phyloP scores from a whole-genome alignment of 2,888 invertebrate genomes.

The Cerceris rybyensis region DNA sequence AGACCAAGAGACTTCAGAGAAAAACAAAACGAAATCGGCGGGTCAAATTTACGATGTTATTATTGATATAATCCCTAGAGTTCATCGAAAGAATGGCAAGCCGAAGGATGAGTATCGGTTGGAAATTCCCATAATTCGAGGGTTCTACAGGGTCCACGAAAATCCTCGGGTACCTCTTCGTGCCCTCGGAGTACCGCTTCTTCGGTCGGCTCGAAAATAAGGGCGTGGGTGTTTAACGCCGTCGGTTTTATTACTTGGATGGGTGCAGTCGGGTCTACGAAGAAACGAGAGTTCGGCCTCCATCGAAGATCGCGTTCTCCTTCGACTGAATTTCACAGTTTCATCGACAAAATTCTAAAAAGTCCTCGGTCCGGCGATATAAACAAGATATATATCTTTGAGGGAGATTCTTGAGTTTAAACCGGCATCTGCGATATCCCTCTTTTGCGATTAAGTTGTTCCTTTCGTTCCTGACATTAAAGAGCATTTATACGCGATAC shows the following conservation, averaged over 20 bases:
- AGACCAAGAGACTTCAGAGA: background rate
- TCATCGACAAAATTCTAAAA: conserved; percentile 58
- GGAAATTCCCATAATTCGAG: conserved; percentile 38
- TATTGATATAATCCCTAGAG: conserved; percentile 2
- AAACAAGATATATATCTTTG: conserved; percentile 35
- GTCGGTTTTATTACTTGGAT: conserved; percentile 66
- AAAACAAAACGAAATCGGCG: background rate
- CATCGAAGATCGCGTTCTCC: conserved; percentile 66
- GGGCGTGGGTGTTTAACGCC: conserved; percentile 66
- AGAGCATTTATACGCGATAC: conserved; percentile 43
- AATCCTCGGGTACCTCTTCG: conserved; percentile 13
- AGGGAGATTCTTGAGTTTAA: conserved; percentile 29
- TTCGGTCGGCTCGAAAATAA: conserved; percentile 13
- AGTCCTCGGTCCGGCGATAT: conserved; percentile 35
- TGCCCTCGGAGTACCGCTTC: background rate
- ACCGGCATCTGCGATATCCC: conserved; percentile 46
- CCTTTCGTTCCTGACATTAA: conserved; percentile 53
- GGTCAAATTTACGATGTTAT: conserved; percentile 5
- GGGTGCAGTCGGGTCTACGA: conserved; percentile 45
- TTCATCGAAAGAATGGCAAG: background rate
- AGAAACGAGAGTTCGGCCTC: conserved; percentile 37
- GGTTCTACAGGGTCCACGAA: background rate
- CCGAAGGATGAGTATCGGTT: background rate
- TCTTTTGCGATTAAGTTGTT: conserved; percentile 61
- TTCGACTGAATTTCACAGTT: conserved; percentile 67